Evolutionary conservation across 2,888 invertebrate genomes (phyloP), one percentile per base, ranked within the genome.

Genomic region (Unio pictorum): DNA sequence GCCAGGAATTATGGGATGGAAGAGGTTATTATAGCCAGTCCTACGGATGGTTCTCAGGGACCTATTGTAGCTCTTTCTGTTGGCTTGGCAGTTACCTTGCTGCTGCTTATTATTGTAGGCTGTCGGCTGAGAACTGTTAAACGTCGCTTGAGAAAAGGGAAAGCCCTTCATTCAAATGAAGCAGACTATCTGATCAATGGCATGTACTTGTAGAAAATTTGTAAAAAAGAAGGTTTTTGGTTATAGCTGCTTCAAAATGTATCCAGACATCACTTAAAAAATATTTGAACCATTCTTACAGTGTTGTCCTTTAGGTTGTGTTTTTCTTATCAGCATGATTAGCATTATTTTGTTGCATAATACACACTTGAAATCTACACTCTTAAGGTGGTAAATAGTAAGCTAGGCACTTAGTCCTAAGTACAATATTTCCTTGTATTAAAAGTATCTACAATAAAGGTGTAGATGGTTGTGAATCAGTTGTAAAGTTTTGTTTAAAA

Each of bases 141-240:
- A 69, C 90, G 92, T 68, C 92, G 95, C 69, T 92, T 95, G 74
- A 92, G 94, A 76, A 93, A 95, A 82, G 94, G 95, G 64, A 94
- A 95, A 90, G 93, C 94, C 65, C 93, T 94, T 26, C 95, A 95
- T 87, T 95, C 96, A 55, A 96, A 97, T 90, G 98, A 98, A 91
- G 96, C 97, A 0, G 98, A 98, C 92, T 98, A 97, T 91, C 92
- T 98, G 85, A 97, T 98, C 83, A 98, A 98, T 91, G 98, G 98
- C 87, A 98, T 98, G 97, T 98, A 98, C 91, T 93, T 98, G 88
- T 96, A 94, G 72, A 58, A 61, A 58, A 15, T 11, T 58, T 58
- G n/a, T 58, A 23, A 26, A 58, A 58, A 20, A 15, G n/a, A 58
- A 23, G 15, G 58, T 11, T 23, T 26, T 58, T 58, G 8, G 20